Evolutionary conservation across 2,113 vertebrate genomes (phyloP), one percentile per base, ranked within the genome.

Genomic region (Halcyon senegalensis): DNA sequence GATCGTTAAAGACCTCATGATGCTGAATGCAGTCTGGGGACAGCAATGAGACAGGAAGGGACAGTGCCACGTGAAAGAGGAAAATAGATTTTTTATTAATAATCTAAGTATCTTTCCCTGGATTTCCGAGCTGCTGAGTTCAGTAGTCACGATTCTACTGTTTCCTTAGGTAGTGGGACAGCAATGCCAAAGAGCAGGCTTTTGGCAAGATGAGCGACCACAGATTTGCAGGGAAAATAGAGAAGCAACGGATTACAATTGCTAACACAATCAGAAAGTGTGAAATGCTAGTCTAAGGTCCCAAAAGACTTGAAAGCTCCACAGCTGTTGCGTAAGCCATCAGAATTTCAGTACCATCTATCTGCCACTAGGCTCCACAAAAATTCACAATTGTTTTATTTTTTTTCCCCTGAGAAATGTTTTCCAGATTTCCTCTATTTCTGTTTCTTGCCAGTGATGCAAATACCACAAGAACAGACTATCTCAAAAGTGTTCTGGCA

Each of bases 401-500:
- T 82, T 35, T 62, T 44, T 79, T 73, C 44, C 51, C 44, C 66
- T 63, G 35, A 93, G 53, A 95, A 89, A 92, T 84, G 66, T 91
- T 93, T 96, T 96, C 94, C 95, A 97, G 96, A 94, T 89, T 93
- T 95, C 70, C 70, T 84, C 59, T 89, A 23, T 60, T 94, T 90
- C 83, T 95, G 31, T 80, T 92, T 75, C 69, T 93, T 95, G 77
- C 86, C 92, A 94, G 73, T 66, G 73, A 89, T 58, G 79, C 76
- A 96, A 94, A 93, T 81, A 94, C 73, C 89, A 89, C 80, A 85
- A 73, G 55, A 92, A 76, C 53, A 62, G 75, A 74, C 77, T 85
- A 94, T 94, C 81, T 93, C 77, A 39, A 74, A 96, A 97, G 94
- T 43, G 67, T 93, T 93, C 93, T 96, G 95, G 96, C 91, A 95